Evolutionary conservation across 64 coral and sea anemone species (phyloP).

Genomic region (Trachythela sp.): DNA sequence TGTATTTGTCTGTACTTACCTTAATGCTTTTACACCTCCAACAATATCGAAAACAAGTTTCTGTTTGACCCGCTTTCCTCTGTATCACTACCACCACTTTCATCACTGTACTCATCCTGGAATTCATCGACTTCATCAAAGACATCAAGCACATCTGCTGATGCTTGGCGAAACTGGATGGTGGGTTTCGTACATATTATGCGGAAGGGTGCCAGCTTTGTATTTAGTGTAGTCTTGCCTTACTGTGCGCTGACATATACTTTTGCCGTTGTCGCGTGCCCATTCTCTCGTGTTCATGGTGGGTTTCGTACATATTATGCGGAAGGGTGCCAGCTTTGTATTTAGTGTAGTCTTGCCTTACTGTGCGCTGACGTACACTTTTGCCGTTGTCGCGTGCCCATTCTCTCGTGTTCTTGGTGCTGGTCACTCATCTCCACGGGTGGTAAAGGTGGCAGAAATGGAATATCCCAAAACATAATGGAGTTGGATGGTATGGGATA

Average conservation of each 20-base stretch:
- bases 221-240: conserved; percentile 39
- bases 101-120: neutral
- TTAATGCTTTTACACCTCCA: neutral
- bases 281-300: conserved; percentile 20
- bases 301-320: conserved; percentile 22
- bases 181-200: conserved; percentile 38
- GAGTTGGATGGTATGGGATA: conserved; percentile 32
- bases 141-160: neutral
- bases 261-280: conserved; percentile 35
- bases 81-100: conserved; percentile 7
- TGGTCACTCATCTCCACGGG: neutral
- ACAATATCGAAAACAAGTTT: conserved; percentile 6
- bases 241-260: conserved; percentile 38
- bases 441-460: conserved; percentile 27
- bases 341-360: conserved; percentile 30
- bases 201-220: conserved; percentile 33
- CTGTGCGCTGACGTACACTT: conserved; percentile 30
- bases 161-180: neutral
- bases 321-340: conserved; percentile 37
- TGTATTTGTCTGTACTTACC: neutral
- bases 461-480: conserved; percentile 27
- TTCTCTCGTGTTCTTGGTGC: conserved; percentile 19
- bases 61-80: conserved; percentile 31
- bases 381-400: conserved; percentile 45
- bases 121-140: neutral